Conservation (phyloP, 64 coral and sea anemone species). For the Porites australiensis region DNA sequence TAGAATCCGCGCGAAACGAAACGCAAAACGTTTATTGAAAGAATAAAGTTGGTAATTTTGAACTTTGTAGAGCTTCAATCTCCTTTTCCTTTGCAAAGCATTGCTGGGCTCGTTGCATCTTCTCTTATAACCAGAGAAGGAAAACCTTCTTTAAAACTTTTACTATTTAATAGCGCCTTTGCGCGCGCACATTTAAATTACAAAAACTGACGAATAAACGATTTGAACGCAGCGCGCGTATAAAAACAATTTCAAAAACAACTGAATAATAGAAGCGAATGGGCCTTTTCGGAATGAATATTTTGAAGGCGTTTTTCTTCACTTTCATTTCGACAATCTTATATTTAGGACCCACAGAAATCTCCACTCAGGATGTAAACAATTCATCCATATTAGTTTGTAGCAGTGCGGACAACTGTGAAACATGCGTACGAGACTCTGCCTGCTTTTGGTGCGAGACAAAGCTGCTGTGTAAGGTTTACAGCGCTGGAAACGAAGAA, state of each 20-base stretch:
- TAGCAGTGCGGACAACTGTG: slow-evolving; percentile 2
- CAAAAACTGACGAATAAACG: slow-evolving; percentile 13
- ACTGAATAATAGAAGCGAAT: not conserved
- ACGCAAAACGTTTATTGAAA: too few relatives aligned
- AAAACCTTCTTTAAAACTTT: not conserved
- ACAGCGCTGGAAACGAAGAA: not conserved
- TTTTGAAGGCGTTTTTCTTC: not conserved
- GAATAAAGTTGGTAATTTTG: too few relatives aligned
- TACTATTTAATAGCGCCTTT: not conserved
- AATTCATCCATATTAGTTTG: not conserved
- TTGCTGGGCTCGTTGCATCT: too few relatives aligned
- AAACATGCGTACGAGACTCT: slow-evolving; percentile 25
- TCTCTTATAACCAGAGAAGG: too few relatives aligned
- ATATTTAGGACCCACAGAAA: not conserved
- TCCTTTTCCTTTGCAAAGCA: too few relatives aligned
- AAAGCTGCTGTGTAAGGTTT: not conserved
- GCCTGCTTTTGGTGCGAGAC: slow-evolving; percentile 57
- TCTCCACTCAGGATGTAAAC: not conserved
- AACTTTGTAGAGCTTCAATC: too few relatives aligned
- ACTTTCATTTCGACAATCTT: not conserved
- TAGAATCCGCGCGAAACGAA: too few relatives aligned
- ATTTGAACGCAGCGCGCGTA: not conserved
- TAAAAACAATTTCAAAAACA: not conserved
- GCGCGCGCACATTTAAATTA: slow-evolving; percentile 50
- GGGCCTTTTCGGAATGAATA: not conserved